A percentile compares a stretch with the other conserved stretches of the same genome.
Conservation (phyloP, 1,140 invertebrate species). For the Mercenaria mercenaria region DNA sequence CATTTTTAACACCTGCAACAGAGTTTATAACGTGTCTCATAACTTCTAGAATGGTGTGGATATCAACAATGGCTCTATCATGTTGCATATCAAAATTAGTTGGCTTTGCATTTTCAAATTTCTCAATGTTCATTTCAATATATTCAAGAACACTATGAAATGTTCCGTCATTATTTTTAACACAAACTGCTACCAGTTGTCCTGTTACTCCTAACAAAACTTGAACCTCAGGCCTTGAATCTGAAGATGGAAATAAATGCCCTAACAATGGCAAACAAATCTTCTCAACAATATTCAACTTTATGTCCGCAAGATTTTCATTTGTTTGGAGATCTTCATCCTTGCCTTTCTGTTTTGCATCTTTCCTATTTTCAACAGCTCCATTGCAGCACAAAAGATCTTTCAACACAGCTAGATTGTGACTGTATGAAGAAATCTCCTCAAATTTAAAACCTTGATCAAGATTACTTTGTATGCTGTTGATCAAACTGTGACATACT, state of each 20-base stretch:
- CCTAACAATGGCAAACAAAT: constrained; percentile 39
- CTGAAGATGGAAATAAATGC: constrained; percentile 18
- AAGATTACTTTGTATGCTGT: neutral
- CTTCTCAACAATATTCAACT: neutral
- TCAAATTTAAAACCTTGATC: constrained; percentile 15
- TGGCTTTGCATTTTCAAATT: constrained; percentile 12
- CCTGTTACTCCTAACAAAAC: neutral
- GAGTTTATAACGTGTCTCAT: constrained; percentile 5
- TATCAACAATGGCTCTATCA: constrained; percentile 6
- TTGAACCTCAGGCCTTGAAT: neutral
- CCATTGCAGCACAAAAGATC: neutral
- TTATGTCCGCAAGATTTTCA: neutral
- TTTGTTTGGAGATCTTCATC: neutral
- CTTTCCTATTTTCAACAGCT: neutral
- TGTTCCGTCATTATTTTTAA: neutral
- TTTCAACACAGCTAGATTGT: constrained; percentile 6
- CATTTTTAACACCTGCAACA: neutral
- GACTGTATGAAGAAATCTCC: constrained; percentile 3
- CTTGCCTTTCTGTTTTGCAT: neutral
- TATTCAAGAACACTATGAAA: neutral
- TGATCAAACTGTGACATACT: neutral
- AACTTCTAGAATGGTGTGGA: constrained; percentile 44
- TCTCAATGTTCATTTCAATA: neutral
- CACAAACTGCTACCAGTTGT: neutral
- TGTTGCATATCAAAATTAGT: constrained; percentile 10